phyloP scores from a whole-genome alignment of 2,888 invertebrate species.

The Anthophora plumipes region DNA sequence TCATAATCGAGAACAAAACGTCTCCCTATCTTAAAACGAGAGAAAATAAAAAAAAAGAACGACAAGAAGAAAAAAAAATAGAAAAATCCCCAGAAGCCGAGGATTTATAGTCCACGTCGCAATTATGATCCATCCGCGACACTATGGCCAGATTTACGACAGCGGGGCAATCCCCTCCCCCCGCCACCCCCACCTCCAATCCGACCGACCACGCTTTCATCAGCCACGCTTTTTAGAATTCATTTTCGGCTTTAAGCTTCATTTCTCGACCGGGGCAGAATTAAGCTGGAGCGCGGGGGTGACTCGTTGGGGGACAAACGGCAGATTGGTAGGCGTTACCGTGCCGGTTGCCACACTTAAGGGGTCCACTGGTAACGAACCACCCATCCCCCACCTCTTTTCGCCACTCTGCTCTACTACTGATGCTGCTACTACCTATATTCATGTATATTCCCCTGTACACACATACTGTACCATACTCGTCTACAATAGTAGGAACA shows the following conservation, averaged over 20 bases:
- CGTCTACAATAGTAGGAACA: too few species aligned
- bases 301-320: slow-evolving; percentile 60
- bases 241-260: slow-evolving; percentile 78
- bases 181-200: background rate
- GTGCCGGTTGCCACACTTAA: slow-evolving; percentile 68
- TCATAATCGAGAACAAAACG: too few species aligned
- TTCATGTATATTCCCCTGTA: background rate
- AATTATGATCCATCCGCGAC: slow-evolving; percentile 56
- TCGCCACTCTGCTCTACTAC: too few species aligned
- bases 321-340: slow-evolving; percentile 84
- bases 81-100: slow-evolving; percentile 1
- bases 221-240: slow-evolving; percentile 74
- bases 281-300: slow-evolving; percentile 62
- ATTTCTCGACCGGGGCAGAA: slow-evolving; percentile 65
- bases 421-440: background rate
- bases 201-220: slow-evolving; percentile 53
- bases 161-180: slow-evolving; percentile 30
- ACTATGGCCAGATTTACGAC: slow-evolving; percentile 50
- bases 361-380: slow-evolving; percentile 68
- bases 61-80: background rate
- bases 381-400: background rate
- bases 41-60: background rate
- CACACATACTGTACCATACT: too few species aligned
- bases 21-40: too few species aligned
- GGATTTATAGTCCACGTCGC: slow-evolving; percentile 50